Evolutionary conservation across 2,113 vertebrate genomes (phyloP).

Genomic region (Leuciscus idus): DNA sequence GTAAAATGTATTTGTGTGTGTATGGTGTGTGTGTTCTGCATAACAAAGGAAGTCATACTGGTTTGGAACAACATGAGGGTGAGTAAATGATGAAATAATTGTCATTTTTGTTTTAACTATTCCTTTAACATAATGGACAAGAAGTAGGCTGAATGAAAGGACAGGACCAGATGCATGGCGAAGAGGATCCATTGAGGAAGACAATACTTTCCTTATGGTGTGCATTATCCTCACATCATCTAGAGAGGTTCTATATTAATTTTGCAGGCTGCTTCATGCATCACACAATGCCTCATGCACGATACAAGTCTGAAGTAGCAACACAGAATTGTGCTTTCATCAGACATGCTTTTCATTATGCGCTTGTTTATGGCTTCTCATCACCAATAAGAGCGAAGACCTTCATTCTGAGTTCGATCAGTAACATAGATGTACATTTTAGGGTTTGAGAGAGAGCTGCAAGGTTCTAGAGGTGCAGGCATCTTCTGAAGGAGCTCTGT

Average conservation of each 20-base stretch:
- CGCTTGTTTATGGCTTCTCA: background rate
- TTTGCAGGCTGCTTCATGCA: conserved; percentile 1
- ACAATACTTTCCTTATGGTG: background rate
- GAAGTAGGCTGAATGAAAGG: background rate
- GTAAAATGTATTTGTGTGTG: background rate
- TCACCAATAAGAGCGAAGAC: background rate
- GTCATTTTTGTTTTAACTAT: background rate
- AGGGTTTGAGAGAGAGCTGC: background rate
- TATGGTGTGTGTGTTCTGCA: background rate
- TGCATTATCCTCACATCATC: background rate
- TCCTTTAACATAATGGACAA: background rate
- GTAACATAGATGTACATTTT: background rate
- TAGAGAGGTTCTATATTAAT: background rate
- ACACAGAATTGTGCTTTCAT: background rate
- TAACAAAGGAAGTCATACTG: background rate
- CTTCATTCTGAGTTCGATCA: conserved; percentile 5
- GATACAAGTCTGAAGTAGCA: background rate
- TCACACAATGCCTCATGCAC: background rate
- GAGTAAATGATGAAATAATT: background rate
- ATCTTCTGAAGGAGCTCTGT: background rate
- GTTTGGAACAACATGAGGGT: background rate
- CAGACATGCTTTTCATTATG: conserved; percentile 1
- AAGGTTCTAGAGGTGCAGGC: background rate
- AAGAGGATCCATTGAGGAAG: background rate
- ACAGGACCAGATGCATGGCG: conserved; percentile 5